Evolutionary conservation across 2,113 vertebrate species (phyloP), one percentile per base, ranked within the genome.

Genomic region (Nymphicus hollandicus): DNA sequence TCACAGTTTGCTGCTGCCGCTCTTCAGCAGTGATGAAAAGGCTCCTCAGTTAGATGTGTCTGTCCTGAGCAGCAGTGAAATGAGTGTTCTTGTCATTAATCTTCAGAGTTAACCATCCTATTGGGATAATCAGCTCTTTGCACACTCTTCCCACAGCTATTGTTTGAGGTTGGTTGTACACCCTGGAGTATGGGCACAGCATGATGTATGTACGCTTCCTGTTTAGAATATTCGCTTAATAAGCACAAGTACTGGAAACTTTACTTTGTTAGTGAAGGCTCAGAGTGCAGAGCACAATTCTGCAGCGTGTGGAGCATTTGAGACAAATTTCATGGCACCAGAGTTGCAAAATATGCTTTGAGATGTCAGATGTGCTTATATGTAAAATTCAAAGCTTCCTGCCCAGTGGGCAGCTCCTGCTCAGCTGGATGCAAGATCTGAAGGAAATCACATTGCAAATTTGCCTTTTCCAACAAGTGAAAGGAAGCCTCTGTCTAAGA

Each of bases 341-440:
- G 70, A 71, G 47, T 5, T 65, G 55, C 39, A 49, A 84, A 65
- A 19, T 31, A 16, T 5, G 65, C 78, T 89, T 49, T 29, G 77
- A 64, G 70, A 17, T 47, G 61, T 55, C 69, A 8, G n/a, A 49
- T 63, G 50, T 70, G 64, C 56, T 80, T n/a, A 3, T 58, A 47
- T 50, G 53, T 84, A 72, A 53, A 85, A 89, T 53, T 65, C 60
- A 78, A 52, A 89, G 55, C 35, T 80, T 61, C 68, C 66, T 95
- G 73, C 61, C 23, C 35, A 10, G 72, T 28, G 56, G 65, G 43
- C 49, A 43, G 44, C 39, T 55, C 35, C 60, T 76, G n/a, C 65
- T 80, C 68, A 79, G 72, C 64, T 88, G 86, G 84, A 11, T 77
- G 17, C n/a, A 18, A 27, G 60, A 44, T 33, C 35, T 79, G 71